Conservation (phyloP, 2,113 vertebrate genomes). For the Puma concolor region DNA sequence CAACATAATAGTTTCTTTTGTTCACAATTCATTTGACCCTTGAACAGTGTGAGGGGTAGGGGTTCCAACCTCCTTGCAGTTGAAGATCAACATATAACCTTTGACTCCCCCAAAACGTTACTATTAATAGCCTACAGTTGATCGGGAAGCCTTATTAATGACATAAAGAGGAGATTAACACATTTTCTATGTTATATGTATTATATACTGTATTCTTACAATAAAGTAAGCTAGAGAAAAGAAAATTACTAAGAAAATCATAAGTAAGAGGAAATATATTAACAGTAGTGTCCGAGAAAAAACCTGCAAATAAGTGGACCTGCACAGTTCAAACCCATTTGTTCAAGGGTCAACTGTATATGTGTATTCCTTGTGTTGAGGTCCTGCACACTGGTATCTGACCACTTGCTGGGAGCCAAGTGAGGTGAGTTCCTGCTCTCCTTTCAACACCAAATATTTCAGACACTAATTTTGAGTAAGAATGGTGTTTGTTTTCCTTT, state of each 20-base stretch:
- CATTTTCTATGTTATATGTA: not conserved
- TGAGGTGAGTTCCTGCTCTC: no score
- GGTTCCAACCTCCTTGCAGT: not conserved
- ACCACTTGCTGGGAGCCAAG: not conserved
- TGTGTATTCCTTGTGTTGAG: not conserved
- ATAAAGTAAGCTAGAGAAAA: not conserved
- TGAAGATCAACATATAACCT: not conserved
- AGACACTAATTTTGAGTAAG: not conserved
- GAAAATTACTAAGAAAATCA: not conserved
- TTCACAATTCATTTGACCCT: not conserved
- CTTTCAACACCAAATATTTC: not conserved
- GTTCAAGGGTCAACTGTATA: not conserved
- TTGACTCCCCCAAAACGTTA: not conserved
- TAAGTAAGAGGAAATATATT: not conserved
- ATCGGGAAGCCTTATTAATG: not conserved
- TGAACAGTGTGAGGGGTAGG: not conserved
- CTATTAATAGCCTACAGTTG: not conserved
- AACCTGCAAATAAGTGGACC: not conserved
- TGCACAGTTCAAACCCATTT: not conserved
- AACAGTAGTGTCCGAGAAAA: not conserved
- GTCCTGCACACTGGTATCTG: not conserved
- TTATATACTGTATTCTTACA: not conserved
- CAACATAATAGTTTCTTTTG: not conserved
- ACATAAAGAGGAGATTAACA: not conserved
- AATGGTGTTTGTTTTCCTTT: not conserved